These are phyloP conservation scores for Tenthredo livida DNA, from an alignment of 2,888 invertebrate genomes.

Conservation along the genomic window DNA sequence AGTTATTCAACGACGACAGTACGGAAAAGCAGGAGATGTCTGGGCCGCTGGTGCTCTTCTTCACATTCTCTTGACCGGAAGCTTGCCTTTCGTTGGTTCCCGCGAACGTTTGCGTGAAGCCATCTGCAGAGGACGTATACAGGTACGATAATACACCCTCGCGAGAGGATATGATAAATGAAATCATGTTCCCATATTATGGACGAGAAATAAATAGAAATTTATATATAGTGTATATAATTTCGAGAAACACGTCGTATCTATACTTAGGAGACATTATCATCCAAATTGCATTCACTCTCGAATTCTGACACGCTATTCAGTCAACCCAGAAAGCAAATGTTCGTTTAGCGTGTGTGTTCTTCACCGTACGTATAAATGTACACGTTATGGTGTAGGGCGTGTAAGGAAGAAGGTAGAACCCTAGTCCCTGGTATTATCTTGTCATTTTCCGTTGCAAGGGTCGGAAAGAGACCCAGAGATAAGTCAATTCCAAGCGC, in stretches of 20 bases:
- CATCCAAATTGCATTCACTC: background rate
- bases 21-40: conserved; percentile 97
- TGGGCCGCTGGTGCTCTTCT: conserved; percentile 98
- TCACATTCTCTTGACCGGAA: conserved; percentile 95
- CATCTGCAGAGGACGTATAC: conserved; percentile 91
- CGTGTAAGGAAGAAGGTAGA: conserved; percentile 18
- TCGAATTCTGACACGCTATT: background rate
- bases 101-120: conserved; percentile 95
- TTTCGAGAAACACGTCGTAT: background rate
- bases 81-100: conserved; percentile 96
- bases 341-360: background rate
- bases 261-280: background rate
- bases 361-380: background rate
- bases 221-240: background rate
- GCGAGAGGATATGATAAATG: background rate
- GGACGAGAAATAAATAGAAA: background rate
- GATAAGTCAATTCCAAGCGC: conserved; percentile 38
- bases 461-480: conserved; percentile 16
- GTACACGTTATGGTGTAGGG: background rate
- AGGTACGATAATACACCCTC: conserved; percentile 80
- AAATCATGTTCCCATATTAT: background rate
- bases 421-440: conserved; percentile 33
- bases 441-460: conserved; percentile 20
- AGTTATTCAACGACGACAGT: conserved; percentile 93
- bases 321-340: background rate